These are phyloP conservation scores for Cataglyphis rosenhaueri DNA, from an alignment of 2,888 invertebrate species.

Conservation along the genomic window DNA sequence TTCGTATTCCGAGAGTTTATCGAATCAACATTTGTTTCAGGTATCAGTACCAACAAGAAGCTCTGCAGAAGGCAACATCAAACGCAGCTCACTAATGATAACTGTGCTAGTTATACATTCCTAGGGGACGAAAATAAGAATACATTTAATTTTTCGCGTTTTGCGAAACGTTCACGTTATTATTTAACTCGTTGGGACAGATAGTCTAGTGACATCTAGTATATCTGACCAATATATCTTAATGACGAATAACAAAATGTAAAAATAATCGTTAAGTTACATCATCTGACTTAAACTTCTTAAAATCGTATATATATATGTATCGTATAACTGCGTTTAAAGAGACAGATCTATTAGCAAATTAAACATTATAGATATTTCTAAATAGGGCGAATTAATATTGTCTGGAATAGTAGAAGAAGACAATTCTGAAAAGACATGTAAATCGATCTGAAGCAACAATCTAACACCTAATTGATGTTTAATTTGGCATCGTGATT, in stretches of 20 bases:
- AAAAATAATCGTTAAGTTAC: slow-evolving; percentile 32
- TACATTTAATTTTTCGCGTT: slow-evolving; percentile 46
- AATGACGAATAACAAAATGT: slow-evolving; percentile 19
- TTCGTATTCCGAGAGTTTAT: background rate
- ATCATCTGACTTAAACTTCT: slow-evolving; percentile 8
- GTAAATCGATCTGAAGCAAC: background rate
- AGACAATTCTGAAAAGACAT: background rate
- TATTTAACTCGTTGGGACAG: slow-evolving; percentile 15
- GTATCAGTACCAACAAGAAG: slow-evolving; percentile 78
- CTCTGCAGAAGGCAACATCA: slow-evolving; percentile 56
- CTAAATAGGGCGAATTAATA: background rate
- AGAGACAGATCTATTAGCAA: background rate
- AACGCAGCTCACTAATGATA: slow-evolving; percentile 69
- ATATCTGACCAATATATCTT: slow-evolving; percentile 12
- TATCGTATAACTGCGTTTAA: slow-evolving; percentile 1
- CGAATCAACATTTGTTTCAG: slow-evolving; percentile 66
- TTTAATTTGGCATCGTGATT: background rate
- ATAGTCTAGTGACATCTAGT: slow-evolving; percentile 39
- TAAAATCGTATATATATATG: background rate
- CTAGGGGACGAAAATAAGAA: slow-evolving; percentile 57
- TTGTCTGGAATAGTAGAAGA: background rate
- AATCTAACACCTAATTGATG: too few relatives aligned
- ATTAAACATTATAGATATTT: background rate
- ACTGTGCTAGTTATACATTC: slow-evolving; percentile 68
- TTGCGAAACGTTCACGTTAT: slow-evolving; percentile 13